phyloP scores from a whole-genome alignment of 2,888 invertebrate species.

The Empis livida region DNA sequence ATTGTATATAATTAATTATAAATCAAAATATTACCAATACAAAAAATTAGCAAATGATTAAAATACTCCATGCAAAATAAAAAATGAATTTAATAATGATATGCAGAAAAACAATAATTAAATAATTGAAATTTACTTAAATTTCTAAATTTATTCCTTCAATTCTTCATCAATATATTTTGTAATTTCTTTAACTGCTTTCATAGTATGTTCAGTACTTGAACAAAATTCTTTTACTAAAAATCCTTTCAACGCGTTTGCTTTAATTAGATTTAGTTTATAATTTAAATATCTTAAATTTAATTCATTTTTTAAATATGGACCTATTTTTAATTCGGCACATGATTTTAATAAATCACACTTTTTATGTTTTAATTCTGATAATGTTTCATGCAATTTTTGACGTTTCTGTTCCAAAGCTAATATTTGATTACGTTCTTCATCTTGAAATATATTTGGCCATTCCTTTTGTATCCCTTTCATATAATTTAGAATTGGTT shows the following conservation, averaged over 20 bases:
- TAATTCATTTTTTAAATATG: slow-evolving; percentile 22
- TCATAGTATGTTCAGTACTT: slow-evolving; percentile 23
- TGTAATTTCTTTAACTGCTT: slow-evolving; percentile 27
- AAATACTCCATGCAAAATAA: no score
- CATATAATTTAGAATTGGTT: slow-evolving; percentile 19
- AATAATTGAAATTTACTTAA: no score
- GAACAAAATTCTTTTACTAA: slow-evolving; percentile 21
- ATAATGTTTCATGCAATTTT: slow-evolving; percentile 16
- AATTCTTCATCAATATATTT: slow-evolving; percentile 21
- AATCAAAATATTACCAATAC: no score
- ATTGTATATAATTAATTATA: no score
- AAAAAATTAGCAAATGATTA: no score
- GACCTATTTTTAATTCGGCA: slow-evolving; percentile 27
- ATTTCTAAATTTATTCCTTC: slow-evolving; percentile 9
- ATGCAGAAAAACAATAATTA: no score
- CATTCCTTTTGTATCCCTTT: slow-evolving; percentile 19
- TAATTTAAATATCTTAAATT: slow-evolving; percentile 22
- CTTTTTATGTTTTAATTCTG: slow-evolving; percentile 20
- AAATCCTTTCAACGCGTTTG: slow-evolving; percentile 21
- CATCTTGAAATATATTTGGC: slow-evolving; percentile 19
- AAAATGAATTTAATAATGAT: no score
- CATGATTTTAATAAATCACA: slow-evolving; percentile 22
- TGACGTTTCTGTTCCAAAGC: slow-evolving; percentile 23
- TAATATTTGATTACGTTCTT: slow-evolving; percentile 14
- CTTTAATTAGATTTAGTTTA: slow-evolving; percentile 23